Evolutionary conservation across 2,888 invertebrate genomes (phyloP).

Genomic region (Drosophila meridionalis): DNA sequence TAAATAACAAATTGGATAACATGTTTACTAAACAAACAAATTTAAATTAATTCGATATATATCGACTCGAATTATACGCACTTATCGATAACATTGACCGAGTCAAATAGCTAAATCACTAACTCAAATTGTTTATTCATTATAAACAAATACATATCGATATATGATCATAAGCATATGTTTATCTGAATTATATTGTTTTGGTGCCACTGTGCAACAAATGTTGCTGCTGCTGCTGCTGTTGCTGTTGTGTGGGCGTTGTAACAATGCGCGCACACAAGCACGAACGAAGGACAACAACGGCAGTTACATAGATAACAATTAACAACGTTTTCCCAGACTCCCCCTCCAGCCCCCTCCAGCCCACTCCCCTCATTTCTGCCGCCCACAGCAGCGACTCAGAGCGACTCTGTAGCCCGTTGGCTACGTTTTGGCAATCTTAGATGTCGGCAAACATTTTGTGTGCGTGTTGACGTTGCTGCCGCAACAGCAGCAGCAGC

Average conservation of each 20-base stretch:
- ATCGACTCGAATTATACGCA: too few species aligned
- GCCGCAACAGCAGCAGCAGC: conserved; percentile 32
- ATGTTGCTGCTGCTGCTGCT: conserved; percentile 15
- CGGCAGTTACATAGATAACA: conserved; percentile 77
- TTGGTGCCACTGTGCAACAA: conserved; percentile 1
- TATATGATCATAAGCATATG: not conserved
- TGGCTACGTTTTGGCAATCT: conserved; percentile 77
- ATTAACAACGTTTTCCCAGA: conserved; percentile 64
- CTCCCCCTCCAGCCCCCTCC: not conserved
- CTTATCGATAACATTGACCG: not conserved
- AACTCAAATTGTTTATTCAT: too few species aligned
- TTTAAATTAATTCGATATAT: too few species aligned
- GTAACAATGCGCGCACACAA: conserved; percentile 52
- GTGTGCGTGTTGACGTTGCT: conserved; percentile 67
- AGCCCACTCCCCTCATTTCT: not conserved
- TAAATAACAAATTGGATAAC: too few species aligned
- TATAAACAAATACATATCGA: not conserved
- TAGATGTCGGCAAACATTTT: conserved; percentile 78
- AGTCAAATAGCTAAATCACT: too few species aligned
- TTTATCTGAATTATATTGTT: not conserved
- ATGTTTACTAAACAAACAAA: too few species aligned
- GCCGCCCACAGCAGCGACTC: conserved; percentile 10
- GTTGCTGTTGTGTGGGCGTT: conserved; percentile 48
- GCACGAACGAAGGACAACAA: conserved; percentile 45
- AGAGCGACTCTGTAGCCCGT: conserved; percentile 57